Evolutionary conservation across 2,888 invertebrate species (phyloP), one percentile per base, ranked within the genome.

Genomic region (Zhuqinia jingwanae): DNA sequence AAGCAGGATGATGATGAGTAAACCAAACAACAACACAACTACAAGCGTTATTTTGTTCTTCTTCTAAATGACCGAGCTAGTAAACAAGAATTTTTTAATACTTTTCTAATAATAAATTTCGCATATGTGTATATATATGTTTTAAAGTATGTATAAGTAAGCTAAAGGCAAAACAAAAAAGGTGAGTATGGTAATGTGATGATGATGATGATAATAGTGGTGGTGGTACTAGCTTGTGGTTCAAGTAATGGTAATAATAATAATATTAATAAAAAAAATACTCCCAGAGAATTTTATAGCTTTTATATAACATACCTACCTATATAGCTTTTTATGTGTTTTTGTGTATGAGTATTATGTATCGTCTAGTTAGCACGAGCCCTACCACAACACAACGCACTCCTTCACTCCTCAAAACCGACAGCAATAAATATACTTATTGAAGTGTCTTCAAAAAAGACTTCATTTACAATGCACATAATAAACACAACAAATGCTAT

Each of bases 131-230:
- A 36, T 8, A n/a, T n/a, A n/a, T n/a, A n/a, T n/a, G n/a, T n/a
- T n/a, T n/a, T n/a, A n/a, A n/a, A n/a, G n/a, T n/a, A n/a, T n/a
- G n/a, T 36, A 36, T 6, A 36, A 36, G 5, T 36, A 27, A 47
- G 77, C 78, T 79, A 58, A 42, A 45, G 77, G 77, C 77, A 60
- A 42, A 77, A 78, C 27, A 65, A 79, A 79, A 80, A 70, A 79
- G 45, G 84, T 78, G 77, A 84, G 84, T 84, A 77, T 84, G 84
- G 84, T 84, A 84, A 84, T 84, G 77, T 68, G 76, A 65, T 53
- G 75, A 75, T 76, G 65, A 47, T 17, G 36, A 42, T 75, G 75
- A 45, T n/a, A 47, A 65, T 58, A n/a, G 22, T n/a, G 65, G 60
- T 17, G 36, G 56, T 75, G 75, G 56, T n/a, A 47, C 76, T 58